Evolutionary conservation across 2,888 invertebrate species (phyloP).

Genomic region (Sepioteuthis lessoniana): DNA sequence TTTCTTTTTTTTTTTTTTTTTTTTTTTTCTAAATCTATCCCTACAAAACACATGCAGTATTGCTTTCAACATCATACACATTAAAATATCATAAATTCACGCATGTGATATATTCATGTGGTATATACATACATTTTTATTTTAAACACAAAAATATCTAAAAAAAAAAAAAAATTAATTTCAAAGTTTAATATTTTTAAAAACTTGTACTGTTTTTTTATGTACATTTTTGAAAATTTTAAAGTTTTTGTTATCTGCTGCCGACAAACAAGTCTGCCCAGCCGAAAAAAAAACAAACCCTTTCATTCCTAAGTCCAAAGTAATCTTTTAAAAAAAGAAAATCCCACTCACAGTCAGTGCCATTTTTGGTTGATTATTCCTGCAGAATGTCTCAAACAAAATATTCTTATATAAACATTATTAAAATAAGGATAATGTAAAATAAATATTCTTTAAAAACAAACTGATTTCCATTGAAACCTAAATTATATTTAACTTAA

Average conservation of each 20-base stretch:
- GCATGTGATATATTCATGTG: not conserved
- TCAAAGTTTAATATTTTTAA: not conserved
- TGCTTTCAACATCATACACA: not conserved
- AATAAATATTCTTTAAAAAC: too few species aligned
- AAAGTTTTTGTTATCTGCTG: not conserved
- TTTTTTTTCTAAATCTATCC: not conserved
- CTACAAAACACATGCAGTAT: not conserved
- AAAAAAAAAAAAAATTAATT: too few species aligned
- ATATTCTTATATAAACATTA: not conserved
- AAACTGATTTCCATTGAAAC: not conserved
- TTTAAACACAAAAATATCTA: not conserved
- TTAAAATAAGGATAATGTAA: too few species aligned
- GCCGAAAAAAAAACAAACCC: too few species aligned
- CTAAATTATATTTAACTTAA: not conserved
- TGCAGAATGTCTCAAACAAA: not conserved
- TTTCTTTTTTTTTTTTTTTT: not conserved
- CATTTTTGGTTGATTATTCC: not conserved
- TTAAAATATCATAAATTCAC: not conserved
- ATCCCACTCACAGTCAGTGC: not conserved
- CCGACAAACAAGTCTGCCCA: not conserved
- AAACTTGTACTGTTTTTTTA: not conserved
- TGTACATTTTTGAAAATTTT: not conserved
- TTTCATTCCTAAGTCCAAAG: not conserved
- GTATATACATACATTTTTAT: not conserved
- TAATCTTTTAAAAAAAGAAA: not conserved